Conservation (phyloP, 2,888 invertebrate genomes). For the Spicauda simplicius region DNA sequence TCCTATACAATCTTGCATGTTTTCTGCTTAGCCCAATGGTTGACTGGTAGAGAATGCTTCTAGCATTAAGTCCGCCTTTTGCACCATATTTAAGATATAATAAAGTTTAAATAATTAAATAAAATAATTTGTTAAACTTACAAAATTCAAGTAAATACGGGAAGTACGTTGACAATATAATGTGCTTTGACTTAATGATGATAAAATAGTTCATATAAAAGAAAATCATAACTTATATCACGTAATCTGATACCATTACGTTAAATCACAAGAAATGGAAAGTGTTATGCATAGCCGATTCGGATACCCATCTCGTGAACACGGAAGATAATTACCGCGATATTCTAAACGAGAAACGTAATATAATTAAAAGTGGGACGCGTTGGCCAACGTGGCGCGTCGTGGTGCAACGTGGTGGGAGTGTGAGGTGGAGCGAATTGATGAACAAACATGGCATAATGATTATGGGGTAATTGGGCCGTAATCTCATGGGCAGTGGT, state of each 20-base stretch:
- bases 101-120: too few species aligned
- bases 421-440: slow-evolving; percentile 13
- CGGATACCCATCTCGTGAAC: slow-evolving; percentile 20
- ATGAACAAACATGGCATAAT: slow-evolving; percentile 6
- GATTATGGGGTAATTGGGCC: slow-evolving; percentile 15
- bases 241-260: neutral
- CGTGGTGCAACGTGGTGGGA: slow-evolving; percentile 11
- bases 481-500: slow-evolving; percentile 18
- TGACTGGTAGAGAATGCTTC: too few species aligned
- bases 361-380: slow-evolving; percentile 28
- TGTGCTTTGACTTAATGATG: too few species aligned
- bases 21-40: too few species aligned
- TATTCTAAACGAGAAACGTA: slow-evolving; percentile 23
- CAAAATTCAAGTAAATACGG: too few species aligned
- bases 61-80: too few species aligned
- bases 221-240: neutral
- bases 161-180: too few species aligned
- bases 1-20: too few species aligned
- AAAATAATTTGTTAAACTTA: too few species aligned
- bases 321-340: slow-evolving; percentile 31
- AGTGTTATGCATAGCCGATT: slow-evolving; percentile 16
- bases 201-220: neutral
- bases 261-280: slow-evolving; percentile 25
- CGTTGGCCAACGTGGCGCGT: slow-evolving; percentile 12
- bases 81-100: too few species aligned